Evolutionary conservation across 64 coral and sea anemone genomes (phyloP).

Genomic region (Montipora efflorescens): DNA sequence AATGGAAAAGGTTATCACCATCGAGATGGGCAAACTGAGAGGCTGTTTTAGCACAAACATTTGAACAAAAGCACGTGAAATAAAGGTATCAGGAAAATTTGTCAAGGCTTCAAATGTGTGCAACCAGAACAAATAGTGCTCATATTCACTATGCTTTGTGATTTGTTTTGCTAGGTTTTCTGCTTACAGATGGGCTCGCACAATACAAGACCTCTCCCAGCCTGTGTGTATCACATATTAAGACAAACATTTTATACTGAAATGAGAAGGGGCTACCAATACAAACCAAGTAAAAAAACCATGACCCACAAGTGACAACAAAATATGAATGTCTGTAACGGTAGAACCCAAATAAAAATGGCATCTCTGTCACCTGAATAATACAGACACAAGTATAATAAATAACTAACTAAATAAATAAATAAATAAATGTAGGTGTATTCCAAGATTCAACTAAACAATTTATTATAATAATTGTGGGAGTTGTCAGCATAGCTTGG

Average conservation of each 20-base stretch:
- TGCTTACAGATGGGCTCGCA: conserved; percentile 63
- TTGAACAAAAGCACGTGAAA: background rate
- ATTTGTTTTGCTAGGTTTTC: conserved; percentile 33
- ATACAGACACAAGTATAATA: no score
- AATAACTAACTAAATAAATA: no score
- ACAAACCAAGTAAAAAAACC: no score
- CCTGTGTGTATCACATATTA: conserved; percentile 44
- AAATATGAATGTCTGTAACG: no score
- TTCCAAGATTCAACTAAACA: no score
- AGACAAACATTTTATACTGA: conserved; percentile 3
- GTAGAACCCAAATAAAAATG: no score
- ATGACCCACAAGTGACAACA: no score
- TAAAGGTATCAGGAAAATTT: background rate
- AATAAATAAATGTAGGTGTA: no score
- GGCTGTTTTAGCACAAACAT: background rate
- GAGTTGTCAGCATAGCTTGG: no score
- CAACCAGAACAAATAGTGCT: background rate
- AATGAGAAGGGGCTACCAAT: background rate
- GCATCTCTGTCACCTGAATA: no score
- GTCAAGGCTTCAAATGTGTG: background rate
- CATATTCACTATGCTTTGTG: background rate
- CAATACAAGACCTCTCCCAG: conserved; percentile 50
- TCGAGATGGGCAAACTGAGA: background rate
- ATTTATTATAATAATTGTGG: no score
- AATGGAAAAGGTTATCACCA: background rate